Conservation (phyloP, 30 jellyfish, hydroid and myxozoan species). For the Turritopsis dohrnii region DNA sequence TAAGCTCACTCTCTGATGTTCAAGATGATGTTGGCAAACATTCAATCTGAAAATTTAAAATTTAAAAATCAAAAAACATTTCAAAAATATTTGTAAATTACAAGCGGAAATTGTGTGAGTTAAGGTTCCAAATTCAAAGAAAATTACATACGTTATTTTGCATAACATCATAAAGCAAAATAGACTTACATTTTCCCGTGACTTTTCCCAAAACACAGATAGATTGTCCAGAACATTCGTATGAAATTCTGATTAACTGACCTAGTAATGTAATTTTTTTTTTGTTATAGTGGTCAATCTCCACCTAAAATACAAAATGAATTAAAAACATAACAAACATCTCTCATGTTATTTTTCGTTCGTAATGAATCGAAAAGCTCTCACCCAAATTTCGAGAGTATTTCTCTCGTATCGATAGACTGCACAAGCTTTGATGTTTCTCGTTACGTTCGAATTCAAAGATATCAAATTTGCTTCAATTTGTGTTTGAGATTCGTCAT, state of each 20-base stretch:
- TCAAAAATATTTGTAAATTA: too few relatives aligned
- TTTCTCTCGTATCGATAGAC: neutral
- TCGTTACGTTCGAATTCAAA: neutral
- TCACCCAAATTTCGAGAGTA: neutral
- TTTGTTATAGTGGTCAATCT: neutral
- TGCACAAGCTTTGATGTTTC: neutral
- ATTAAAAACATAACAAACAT: neutral
- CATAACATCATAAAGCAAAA: too few relatives aligned
- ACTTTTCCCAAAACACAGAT: neutral
- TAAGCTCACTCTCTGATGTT: too few relatives aligned
- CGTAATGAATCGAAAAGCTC: too few relatives aligned
- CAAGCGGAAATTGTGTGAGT: too few relatives aligned
- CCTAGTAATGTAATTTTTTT: neutral
- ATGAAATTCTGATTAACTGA: neutral
- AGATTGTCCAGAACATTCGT: neutral
- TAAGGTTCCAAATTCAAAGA: too few relatives aligned
- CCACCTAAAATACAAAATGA: neutral
- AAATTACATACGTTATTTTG: too few relatives aligned
- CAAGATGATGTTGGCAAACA: neutral
- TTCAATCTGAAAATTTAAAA: neutral
- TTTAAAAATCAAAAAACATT: too few relatives aligned
- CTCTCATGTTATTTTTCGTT: too few relatives aligned
- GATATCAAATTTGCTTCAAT: neutral
- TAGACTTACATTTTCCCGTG: neutral
- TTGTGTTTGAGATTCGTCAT: neutral